Evolutionary conservation across 2,888 invertebrate genomes (phyloP).

Genomic region (Drosophila cognata): DNA sequence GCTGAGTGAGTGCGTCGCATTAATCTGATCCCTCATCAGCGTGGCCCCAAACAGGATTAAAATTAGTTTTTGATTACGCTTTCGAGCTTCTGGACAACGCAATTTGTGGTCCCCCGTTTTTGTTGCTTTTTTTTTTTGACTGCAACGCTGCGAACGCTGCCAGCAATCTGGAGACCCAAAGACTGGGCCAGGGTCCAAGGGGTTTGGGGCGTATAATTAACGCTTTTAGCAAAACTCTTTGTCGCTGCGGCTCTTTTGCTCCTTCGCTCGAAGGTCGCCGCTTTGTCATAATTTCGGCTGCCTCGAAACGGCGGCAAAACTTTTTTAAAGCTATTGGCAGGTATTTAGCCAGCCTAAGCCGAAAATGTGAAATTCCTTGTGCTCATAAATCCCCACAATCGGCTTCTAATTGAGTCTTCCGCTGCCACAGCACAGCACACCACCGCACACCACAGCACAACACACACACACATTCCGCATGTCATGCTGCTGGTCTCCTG

Average conservation of each 20-base stretch:
- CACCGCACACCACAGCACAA: background rate
- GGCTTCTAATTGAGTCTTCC: conserved; percentile 79
- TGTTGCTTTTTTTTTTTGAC: background rate
- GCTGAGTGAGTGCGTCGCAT: conserved; percentile 63
- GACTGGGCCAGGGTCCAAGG: background rate
- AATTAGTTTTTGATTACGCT: conserved; percentile 85
- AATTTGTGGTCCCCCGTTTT: conserved; percentile 74
- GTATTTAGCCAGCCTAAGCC: conserved; percentile 62
- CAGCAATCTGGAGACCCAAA: background rate
- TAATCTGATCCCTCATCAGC: conserved; percentile 82
- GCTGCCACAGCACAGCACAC: conserved; percentile 32
- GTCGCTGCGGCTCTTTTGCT: conserved; percentile 70
- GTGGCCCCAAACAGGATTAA: conserved; percentile 84
- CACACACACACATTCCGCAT: conserved; percentile 62
- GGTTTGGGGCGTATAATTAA: conserved; percentile 78
- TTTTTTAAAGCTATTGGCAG: conserved; percentile 76
- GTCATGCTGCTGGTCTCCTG: conserved; percentile 56
- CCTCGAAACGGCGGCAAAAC: conserved; percentile 53
- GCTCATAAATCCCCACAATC: conserved; percentile 72
- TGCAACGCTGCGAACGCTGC: background rate
- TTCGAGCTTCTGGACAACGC: conserved; percentile 85
- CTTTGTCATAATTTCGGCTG: conserved; percentile 68
- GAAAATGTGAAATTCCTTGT: conserved; percentile 69
- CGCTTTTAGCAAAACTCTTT: conserved; percentile 82
- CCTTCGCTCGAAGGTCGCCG: conserved; percentile 68